Evolutionary conservation across 2,113 vertebrate species (phyloP).

Genomic region (Orycteropus afer): DNA sequence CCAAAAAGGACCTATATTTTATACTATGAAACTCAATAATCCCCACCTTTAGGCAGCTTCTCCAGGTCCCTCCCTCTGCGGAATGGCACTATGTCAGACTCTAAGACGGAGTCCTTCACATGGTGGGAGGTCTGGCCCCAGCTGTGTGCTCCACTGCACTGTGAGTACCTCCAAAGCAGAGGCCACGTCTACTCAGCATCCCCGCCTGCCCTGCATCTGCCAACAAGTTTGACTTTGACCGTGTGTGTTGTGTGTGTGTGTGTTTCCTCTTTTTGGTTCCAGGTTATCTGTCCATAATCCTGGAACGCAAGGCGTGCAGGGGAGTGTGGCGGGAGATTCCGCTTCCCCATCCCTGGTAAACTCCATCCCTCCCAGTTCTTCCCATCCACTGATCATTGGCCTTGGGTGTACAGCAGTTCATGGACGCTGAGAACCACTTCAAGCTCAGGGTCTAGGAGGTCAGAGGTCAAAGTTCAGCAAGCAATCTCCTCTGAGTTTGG

Average conservation of each 20-base stretch:
- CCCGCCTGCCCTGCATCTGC: neutral
- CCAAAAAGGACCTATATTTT: neutral
- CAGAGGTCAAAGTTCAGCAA: neutral
- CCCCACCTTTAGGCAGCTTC: neutral
- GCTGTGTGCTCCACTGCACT: neutral
- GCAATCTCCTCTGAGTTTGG: neutral
- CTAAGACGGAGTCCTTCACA: neutral
- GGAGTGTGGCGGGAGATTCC: neutral
- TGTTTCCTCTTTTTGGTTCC: neutral
- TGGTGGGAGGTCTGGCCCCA: neutral
- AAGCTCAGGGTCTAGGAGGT: neutral
- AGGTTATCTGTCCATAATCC: neutral
- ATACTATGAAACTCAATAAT: neutral
- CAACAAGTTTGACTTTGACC: neutral
- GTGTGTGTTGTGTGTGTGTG: fast-evolving
- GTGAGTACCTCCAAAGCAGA: neutral
- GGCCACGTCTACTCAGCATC: neutral
- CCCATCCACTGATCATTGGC: neutral
- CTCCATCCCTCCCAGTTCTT: neutral
- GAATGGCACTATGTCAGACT: neutral
- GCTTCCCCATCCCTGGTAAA: neutral
- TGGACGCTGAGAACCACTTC: neutral
- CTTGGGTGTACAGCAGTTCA: neutral
- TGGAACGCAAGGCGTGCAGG: neutral
- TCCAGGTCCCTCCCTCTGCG: neutral